Base-by-base conservation (phyloP, 2,797 vertebrate genomes). In the Australoheros facetus region DNA sequence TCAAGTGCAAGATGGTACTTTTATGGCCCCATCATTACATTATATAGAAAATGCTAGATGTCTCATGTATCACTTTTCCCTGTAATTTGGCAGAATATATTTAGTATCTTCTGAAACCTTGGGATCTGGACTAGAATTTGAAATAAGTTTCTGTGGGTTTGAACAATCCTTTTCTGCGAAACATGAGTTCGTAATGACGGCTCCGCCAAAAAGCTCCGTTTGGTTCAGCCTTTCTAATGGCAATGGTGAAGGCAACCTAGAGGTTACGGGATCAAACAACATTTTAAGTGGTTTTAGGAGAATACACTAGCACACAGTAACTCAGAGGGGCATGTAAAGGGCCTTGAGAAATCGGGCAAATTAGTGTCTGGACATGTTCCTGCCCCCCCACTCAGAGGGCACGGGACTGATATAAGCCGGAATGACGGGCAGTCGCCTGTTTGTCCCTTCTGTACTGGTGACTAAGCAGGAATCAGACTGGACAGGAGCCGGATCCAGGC, bases 391-490 rank as follows among this genome's bases (percentile, higher is more conserved):
- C 9, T 42, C 54, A 74, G 39, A 70, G 26, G 32, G 54, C 73
- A 21, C 1, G 4, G 54, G 64, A n/a, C 77, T 71, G n/a, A 71
- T 70, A 21, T 21, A 82, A 87, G 69, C 53, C 60, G 42, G 34
- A 80, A 75, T 73, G 70, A 69, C 70, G 55, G 64, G 79, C 56
- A 26, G 71, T 83, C n/a, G 56, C 71, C 78, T 55, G 51, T 76
- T 58, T 80, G 80, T 82, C 81, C 69, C 66, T 59, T 80, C 80
- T 80, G 85, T 71, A 32, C 53, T 7, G 0, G 79, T 94, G 93
- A 95, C 88, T 95, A 90, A 95, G 87, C 91, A 90, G 87, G 88
- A 93, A 87, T 90, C 85, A 87, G 89, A 89, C 89, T 7, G 84
- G 91, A 89, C 91, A 84, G 78, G 81, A 93, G 77, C 76, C 26